Conservation (phyloP, 2,797 vertebrate genomes). For the Poliocrania exsul region DNA sequence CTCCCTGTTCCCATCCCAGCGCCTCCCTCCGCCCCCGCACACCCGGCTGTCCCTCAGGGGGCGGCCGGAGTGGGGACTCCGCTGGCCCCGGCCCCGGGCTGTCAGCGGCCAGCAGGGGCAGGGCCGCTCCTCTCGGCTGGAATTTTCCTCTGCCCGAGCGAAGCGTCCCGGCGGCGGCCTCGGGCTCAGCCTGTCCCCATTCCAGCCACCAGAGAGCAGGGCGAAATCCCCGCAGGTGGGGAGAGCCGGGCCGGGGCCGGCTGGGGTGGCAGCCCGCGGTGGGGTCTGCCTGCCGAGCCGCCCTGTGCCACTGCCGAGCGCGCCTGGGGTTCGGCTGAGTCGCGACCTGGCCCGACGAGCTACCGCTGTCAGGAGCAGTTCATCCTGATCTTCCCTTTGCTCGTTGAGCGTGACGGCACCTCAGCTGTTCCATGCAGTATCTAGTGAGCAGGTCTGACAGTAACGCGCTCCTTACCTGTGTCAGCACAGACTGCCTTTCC, state of each 20-base stretch:
- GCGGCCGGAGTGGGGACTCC: not conserved
- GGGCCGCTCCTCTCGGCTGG: conserved; percentile 34
- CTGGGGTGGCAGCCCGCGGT: too few relatives aligned
- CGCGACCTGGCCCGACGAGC: too few relatives aligned
- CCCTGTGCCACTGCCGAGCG: too few relatives aligned
- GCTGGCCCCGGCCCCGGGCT: not conserved
- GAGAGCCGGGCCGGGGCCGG: not conserved
- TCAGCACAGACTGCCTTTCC: not conserved
- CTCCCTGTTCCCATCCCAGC: conserved; percentile 3
- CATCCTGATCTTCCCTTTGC: not conserved
- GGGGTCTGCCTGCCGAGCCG: fast-evolving
- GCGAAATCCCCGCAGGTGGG: conserved; percentile 31
- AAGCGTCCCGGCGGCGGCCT: not conserved
- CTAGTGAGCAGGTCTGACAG: fast-evolving
- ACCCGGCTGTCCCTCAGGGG: not conserved
- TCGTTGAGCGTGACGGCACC: not conserved
- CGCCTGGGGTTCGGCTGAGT: not conserved
- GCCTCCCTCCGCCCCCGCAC: not conserved
- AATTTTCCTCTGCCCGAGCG: conserved; percentile 34
- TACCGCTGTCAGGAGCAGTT: fast-evolving
- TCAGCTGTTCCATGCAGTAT: fast-evolving
- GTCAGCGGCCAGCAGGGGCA: conserved; percentile 31
- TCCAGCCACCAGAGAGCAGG: conserved; percentile 59
- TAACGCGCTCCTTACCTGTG: fast-evolving
- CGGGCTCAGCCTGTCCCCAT: not conserved